Evolutionary conservation across 2,888 invertebrate species (phyloP), one percentile per base, ranked within the genome.

Genomic region (Pharmacophagus antenor): DNA sequence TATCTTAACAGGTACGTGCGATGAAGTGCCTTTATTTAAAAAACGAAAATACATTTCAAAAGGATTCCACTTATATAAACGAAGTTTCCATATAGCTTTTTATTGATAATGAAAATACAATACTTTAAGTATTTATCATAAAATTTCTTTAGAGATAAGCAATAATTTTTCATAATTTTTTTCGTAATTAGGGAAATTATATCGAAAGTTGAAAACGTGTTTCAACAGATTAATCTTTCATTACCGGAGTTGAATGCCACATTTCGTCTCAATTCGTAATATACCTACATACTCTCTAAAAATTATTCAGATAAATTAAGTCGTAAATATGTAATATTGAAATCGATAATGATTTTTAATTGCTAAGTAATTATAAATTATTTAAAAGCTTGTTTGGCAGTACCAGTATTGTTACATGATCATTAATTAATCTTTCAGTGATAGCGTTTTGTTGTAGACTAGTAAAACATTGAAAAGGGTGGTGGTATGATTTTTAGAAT

Each of bases 1-100:
- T 84, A 44, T 50, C 25, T 44, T 27, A 47, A 47, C 2, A 22
- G 5, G 22, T 4, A 37, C 15, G 37, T n/a, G 31, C 31, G 15
- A 31, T 31, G 5, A 37, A 37, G 4, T n/a, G 15, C 2, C 10
- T 37, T 8, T 1, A 15, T 37, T 37, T 37, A 1, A 37, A n/a
- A 37, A 37, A 37, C n/a, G 3, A 37, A 37, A 37, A 37, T 8
- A 37, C 10, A 4, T 31, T 15, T 15, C n/a, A n/a, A n/a, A n/a
- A n/a, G n/a, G n/a, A n/a, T n/a, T n/a, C n/a, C n/a, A n/a, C n/a
- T n/a, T n/a, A n/a, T n/a, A n/a, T n/a, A n/a, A n/a, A n/a, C n/a
- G n/a, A n/a, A n/a, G n/a, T n/a, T n/a, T n/a, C n/a, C n/a, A n/a
- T n/a, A n/a, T n/a, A n/a, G n/a, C n/a, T n/a, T n/a, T n/a, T n/a